Conservation (phyloP, 2,888 invertebrate species). For the Phorcus lineatus region DNA sequence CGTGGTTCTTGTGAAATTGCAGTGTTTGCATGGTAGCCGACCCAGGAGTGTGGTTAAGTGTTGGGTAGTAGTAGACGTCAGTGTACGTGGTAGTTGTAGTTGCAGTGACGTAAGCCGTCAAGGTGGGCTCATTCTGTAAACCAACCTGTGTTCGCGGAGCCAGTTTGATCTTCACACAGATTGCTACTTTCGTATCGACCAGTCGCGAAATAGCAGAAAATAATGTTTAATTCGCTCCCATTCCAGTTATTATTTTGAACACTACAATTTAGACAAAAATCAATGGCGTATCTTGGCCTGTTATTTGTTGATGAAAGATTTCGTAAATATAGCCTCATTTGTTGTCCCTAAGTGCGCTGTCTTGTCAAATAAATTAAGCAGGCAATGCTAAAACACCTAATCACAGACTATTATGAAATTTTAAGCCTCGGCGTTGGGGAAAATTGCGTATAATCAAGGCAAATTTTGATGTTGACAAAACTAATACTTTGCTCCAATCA, state of each 20-base stretch:
- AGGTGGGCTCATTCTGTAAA: not conserved
- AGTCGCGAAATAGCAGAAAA: slow-evolving; percentile 57
- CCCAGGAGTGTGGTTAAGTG: no score
- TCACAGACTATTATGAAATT: slow-evolving; percentile 66
- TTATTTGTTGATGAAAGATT: slow-evolving; percentile 46
- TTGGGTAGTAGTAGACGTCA: no score
- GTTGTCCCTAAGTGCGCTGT: slow-evolving; percentile 48
- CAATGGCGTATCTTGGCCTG: slow-evolving; percentile 45
- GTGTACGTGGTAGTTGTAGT: no score
- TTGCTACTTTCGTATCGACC: slow-evolving; percentile 27
- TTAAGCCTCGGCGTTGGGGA: slow-evolving; percentile 56
- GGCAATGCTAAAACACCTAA: slow-evolving; percentile 59
- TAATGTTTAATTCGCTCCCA: slow-evolving; percentile 61
- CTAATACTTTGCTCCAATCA: slow-evolving; percentile 67
- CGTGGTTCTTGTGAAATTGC: no score
- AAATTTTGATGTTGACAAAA: slow-evolving; percentile 67
- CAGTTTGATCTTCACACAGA: slow-evolving; percentile 8
- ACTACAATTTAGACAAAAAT: slow-evolving; percentile 55
- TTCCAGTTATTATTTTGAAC: slow-evolving; percentile 61
- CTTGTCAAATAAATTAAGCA: slow-evolving; percentile 68
- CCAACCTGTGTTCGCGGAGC: not conserved
- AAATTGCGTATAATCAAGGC: slow-evolving; percentile 66
- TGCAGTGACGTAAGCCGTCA: slow-evolving; percentile 6
- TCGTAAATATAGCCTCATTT: slow-evolving; percentile 49
- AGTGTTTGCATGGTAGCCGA: no score